Evolutionary conservation across 2,113 vertebrate genomes (phyloP).

Genomic region (Callithrix jacchus): DNA sequence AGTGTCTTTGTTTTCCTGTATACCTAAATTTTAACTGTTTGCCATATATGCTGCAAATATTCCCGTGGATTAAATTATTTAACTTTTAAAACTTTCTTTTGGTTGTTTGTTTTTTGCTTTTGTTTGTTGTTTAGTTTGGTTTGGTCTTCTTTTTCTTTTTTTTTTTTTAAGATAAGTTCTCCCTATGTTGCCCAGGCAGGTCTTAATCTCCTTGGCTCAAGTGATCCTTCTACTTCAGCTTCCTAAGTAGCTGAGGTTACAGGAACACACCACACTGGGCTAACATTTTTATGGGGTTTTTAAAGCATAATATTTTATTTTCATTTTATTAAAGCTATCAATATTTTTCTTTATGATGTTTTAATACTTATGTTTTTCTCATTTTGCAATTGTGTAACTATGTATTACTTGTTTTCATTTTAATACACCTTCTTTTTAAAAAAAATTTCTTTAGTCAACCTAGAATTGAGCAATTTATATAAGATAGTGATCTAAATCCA

Average conservation of each 20-base stretch:
- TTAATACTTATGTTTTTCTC: neutral
- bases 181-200: neutral
- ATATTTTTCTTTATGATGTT: neutral
- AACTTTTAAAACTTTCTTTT: neutral
- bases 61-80: conserved; percentile 33
- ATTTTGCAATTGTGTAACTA: neutral
- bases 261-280: neutral
- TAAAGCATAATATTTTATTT: neutral
- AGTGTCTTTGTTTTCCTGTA: neutral
- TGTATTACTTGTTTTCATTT: neutral
- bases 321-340: neutral
- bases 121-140: neutral
- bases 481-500: neutral
- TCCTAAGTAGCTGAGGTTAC: neutral
- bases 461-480: neutral
- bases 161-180: neutral
- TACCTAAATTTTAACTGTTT: neutral
- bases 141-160: neutral
- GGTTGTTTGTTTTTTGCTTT: neutral
- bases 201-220: neutral
- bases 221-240: neutral
- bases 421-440: neutral
- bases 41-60: neutral
- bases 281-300: neutral
- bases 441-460: neutral